Base-by-base conservation (phyloP, 1,140 invertebrate genomes). In the Alviniconcha marisindica region DNA sequence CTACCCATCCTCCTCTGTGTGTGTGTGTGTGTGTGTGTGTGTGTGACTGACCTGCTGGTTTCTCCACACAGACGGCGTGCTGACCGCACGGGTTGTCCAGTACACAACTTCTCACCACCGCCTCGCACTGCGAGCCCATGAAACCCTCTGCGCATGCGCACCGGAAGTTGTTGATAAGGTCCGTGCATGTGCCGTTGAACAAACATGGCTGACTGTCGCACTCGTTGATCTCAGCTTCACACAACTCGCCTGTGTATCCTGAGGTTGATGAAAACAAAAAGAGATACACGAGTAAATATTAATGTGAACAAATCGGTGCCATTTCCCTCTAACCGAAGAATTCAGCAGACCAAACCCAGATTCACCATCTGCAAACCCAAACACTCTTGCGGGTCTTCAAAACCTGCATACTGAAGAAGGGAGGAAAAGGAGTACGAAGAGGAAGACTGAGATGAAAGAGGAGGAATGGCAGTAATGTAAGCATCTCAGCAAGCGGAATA, bases 171-270 rank as follows among this genome's bases (percentile, higher is more conserved):
- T 98, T 95, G 84, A 96, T 85, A 33, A 85, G 76, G 86, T 93
- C 91, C 24, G 77, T 63, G 91, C 99, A 99, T 81, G 96, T 96
- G 0, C 97, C 99, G 40, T 96, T 96, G 93, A 99, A 99, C 85
- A 96, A 94, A 89, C 98, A 99, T 0, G 98, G 94, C 5, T 69
- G 82, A 78, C 98, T 99, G 0, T 99, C 94, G 88, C 99, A 96
- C 0, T 98, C 96, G 91, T 99, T 98, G 0, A 97, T 93, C 90
- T 80, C 78, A 3, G 78, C 44, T 18, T 98, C 97, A 90, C 98
- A 99, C 88, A 98, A 97, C 85, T 96, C 96, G 0, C 98, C 90
- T 73, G 69, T 86, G 84, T 83, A 91, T 69, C 89, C 90, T 36
- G 84, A 48, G 21, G 96, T 96, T 90, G 97, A 48, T 48, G 7